phyloP scores from a whole-genome alignment of 2,888 invertebrate genomes.

The Cheiracanthium punctorium region DNA sequence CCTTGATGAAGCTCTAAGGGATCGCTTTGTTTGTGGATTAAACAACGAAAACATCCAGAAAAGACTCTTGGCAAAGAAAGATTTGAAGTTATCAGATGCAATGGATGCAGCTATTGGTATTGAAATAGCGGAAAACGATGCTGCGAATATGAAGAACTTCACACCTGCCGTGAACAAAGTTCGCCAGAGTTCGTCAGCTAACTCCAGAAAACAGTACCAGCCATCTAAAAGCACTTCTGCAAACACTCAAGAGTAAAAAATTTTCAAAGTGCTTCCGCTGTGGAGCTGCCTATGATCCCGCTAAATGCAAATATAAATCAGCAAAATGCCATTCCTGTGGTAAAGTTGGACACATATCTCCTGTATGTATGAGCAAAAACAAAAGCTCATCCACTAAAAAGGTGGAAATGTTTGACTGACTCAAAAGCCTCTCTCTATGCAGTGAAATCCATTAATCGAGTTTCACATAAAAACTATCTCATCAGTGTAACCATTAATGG shows the following conservation, averaged over 20 bases:
- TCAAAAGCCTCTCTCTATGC: background rate
- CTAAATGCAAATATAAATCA: conserved; percentile 10
- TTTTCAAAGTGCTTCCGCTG: conserved; percentile 1
- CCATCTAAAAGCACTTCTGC: no score
- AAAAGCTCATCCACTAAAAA: background rate
- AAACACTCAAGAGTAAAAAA: no score
- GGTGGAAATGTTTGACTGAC: background rate
- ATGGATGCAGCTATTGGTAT: background rate
- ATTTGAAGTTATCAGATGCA: conserved; percentile 1
- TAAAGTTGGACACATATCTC: conserved; percentile 16
- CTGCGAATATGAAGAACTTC: background rate
- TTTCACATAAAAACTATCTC: background rate
- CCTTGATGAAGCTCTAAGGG: conserved; percentile 14
- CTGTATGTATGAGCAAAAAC: conserved; percentile 16
- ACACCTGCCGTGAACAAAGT: background rate
- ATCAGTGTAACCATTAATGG: background rate
- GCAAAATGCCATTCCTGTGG: conserved; percentile 15
- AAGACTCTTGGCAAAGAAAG: conserved; percentile 22
- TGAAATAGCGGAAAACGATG: background rate
- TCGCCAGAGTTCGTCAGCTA: background rate
- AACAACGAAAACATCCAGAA: conserved; percentile 9
- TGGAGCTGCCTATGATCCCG: conserved; percentile 23
- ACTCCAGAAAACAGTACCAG: background rate
- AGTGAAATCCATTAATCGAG: background rate
- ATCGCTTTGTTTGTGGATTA: background rate